Conservation (phyloP, 2,113 vertebrate species). For the Colinus virginianus region DNA sequence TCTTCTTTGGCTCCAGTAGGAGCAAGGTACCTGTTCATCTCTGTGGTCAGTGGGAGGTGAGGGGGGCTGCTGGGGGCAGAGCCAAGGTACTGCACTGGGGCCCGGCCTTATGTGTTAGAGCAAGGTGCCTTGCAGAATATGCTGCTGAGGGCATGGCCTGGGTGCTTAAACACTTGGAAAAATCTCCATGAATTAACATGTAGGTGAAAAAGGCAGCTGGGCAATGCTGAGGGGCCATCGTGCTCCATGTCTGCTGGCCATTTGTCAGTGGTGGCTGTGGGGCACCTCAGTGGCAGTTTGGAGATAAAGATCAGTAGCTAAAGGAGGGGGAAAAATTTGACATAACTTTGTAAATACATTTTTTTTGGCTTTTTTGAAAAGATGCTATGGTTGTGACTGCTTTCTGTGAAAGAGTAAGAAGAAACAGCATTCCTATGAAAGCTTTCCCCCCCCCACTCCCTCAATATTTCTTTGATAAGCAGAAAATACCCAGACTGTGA, state of each 20-base stretch:
- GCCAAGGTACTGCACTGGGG: accelerated
- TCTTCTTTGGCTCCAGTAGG: not conserved
- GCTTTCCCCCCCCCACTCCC: not conserved
- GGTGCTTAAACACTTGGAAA: not conserved
- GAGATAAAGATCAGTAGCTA: not conserved
- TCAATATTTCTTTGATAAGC: not conserved
- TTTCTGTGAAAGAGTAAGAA: not conserved
- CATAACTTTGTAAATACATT: not conserved
- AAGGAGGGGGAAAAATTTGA: not conserved
- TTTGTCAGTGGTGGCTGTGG: not conserved
- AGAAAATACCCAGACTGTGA: not conserved
- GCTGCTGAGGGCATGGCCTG: not conserved
- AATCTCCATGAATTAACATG: not conserved
- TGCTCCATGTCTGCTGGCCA: no score
- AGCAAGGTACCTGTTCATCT: not conserved
- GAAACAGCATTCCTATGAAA: not conserved
- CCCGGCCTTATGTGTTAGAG: not conserved
- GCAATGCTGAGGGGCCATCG: no score
- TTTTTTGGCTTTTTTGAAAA: not conserved
- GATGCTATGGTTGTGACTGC: not conserved
- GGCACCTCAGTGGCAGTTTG: not conserved
- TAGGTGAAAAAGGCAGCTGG: not conserved
- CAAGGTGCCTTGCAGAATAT: not conserved
- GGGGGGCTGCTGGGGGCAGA: not conserved
- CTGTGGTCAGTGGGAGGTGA: not conserved